Conservation (phyloP, 2,113 vertebrate species). For the Isurus oxyrinchus region DNA sequence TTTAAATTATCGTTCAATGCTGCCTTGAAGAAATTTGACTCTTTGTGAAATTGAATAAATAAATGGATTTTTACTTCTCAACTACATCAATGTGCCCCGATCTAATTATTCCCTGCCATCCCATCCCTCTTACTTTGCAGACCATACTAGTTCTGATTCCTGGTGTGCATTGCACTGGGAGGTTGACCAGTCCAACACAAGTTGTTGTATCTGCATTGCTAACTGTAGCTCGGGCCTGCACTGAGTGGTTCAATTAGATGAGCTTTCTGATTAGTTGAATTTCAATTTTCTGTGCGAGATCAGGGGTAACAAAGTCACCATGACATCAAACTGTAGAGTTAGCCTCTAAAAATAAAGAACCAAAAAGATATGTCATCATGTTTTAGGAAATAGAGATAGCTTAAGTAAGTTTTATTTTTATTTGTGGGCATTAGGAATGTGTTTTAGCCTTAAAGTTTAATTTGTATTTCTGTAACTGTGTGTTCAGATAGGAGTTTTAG, state of each 20-base stretch:
- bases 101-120: not conserved
- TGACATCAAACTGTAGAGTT: not conserved
- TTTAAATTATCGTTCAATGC: not conserved
- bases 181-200: not conserved
- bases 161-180: not conserved
- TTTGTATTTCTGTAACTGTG: no score
- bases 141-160: not conserved
- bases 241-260: not conserved
- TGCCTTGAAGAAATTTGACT: not conserved
- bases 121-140: not conserved
- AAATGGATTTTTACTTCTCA: constrained; percentile 14
- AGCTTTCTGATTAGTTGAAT: not conserved
- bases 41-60: not conserved
- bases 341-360: not conserved
- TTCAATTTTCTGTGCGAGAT: not conserved
- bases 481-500: no score
- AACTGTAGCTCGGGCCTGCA: not conserved
- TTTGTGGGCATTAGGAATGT: no score
- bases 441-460: no score
- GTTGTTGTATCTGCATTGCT: not conserved
- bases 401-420: no score
- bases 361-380: not conserved
- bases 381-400: no score
- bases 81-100: not conserved
- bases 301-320: no score